Conservation (phyloP, 2,888 invertebrate genomes). For the Troides oblongomaculatus region DNA sequence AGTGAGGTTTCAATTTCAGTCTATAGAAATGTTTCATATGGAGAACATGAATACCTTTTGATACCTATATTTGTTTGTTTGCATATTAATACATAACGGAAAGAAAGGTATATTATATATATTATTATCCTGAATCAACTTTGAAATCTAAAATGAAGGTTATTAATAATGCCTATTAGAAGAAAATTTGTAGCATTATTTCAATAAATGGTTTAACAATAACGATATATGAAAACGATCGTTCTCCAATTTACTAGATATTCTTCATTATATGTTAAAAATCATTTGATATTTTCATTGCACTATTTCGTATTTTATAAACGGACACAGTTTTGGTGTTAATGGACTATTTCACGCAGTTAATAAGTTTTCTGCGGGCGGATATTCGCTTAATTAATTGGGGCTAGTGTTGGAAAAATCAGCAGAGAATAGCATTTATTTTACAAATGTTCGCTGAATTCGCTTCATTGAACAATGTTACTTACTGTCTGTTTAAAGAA, state of each 20-base stretch:
- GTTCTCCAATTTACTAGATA: neutral
- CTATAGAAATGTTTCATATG: neutral
- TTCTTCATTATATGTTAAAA: neutral
- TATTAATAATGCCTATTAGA: neutral
- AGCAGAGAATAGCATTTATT: neutral
- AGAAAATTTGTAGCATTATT: neutral
- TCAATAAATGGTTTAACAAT: neutral
- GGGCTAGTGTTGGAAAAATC: neutral
- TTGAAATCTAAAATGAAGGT: neutral
- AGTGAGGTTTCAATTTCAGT: neutral
- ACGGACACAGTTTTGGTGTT: neutral
- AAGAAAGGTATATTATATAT: neutral
- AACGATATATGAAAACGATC: neutral
- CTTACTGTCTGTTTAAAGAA: too few species aligned
- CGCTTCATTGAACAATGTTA: neutral
- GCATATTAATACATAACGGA: neutral
- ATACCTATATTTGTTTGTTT: neutral
- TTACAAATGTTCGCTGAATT: neutral
- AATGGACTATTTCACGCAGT: neutral
- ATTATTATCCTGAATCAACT: neutral
- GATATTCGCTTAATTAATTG: neutral
- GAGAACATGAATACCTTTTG: neutral
- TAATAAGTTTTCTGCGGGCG: neutral
- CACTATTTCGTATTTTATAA: neutral
- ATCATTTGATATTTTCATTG: neutral